Conservation (phyloP, 1,140 invertebrate species). For the Tenebrio molitor region DNA sequence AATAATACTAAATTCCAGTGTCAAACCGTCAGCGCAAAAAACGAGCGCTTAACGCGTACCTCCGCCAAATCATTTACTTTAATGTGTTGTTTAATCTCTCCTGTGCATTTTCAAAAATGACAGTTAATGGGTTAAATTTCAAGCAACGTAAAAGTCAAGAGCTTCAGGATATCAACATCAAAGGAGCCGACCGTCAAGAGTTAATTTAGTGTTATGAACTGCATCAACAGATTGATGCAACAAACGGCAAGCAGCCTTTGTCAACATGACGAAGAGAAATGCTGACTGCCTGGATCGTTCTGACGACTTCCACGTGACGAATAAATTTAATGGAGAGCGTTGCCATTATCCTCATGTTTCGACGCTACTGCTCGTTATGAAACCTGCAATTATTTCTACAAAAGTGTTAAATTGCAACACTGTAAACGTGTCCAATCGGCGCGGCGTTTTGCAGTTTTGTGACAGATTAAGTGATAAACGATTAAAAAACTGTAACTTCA, state of each 20-base stretch:
- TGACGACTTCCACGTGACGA: neutral
- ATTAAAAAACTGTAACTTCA: no score
- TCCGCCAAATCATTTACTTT: constrained; percentile 5
- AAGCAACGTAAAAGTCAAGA: constrained; percentile 8
- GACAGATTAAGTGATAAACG: no score
- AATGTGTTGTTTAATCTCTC: neutral
- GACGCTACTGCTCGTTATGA: no score
- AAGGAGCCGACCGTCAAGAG: constrained; percentile 29
- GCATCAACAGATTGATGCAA: constrained; percentile 10
- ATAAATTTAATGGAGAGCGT: no score
- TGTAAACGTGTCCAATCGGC: no score
- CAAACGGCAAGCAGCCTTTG: constrained; percentile 10
- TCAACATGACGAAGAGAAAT: constrained; percentile 29
- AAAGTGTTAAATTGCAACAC: no score
- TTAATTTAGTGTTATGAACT: constrained; percentile 31
- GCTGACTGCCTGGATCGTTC: neutral
- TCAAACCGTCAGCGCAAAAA: constrained; percentile 2
- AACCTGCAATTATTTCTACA: no score
- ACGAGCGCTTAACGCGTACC: neutral
- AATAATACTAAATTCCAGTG: constrained; percentile 11
- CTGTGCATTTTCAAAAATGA: neutral
- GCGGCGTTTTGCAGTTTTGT: no score
- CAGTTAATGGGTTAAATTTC: constrained; percentile 28
- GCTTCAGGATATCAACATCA: constrained; percentile 12
- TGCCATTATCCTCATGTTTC: no score